Conservation (phyloP, 2,797 vertebrate genomes). For the Sebastes hopkinsi region DNA sequence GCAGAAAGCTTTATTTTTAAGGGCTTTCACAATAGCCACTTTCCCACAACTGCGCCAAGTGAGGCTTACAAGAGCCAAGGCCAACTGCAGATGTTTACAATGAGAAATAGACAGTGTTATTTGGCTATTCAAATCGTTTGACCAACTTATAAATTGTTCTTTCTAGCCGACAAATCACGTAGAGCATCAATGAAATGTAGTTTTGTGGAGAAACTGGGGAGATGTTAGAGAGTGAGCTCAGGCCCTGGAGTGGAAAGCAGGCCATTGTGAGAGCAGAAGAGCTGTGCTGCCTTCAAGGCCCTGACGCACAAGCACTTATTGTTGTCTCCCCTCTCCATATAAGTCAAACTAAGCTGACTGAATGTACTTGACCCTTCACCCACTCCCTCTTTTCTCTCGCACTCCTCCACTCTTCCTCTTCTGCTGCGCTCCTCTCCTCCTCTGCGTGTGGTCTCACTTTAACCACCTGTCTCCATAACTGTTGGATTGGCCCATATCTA, state of each 20-base stretch:
- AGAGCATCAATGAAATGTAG: slow-evolving; percentile 17
- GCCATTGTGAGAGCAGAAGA: slow-evolving; percentile 48
- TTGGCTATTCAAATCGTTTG: slow-evolving; percentile 21
- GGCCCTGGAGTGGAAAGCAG: slow-evolving; percentile 27
- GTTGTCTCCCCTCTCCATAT: slow-evolving; percentile 66
- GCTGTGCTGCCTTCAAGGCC: slow-evolving; percentile 46
- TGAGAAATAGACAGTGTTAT: slow-evolving; percentile 34
- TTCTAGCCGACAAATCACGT: slow-evolving; percentile 16
- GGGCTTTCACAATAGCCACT: slow-evolving; percentile 34
- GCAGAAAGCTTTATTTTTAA: slow-evolving; percentile 37
- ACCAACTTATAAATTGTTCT: slow-evolving; percentile 10
- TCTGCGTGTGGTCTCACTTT: slow-evolving; percentile 65
- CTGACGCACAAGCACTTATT: slow-evolving; percentile 68
- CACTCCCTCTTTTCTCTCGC: slow-evolving; percentile 52
- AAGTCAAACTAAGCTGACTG: slow-evolving; percentile 78
- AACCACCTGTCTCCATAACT: slow-evolving; percentile 49
- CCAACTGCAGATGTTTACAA: slow-evolving; percentile 37
- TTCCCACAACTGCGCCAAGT: slow-evolving; percentile 30
- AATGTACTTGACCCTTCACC: slow-evolving; percentile 77
- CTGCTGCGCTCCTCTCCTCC: slow-evolving; percentile 30
- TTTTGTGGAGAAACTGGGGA: slow-evolving; percentile 5
- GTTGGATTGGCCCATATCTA: slow-evolving; percentile 27
- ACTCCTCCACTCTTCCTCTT: slow-evolving; percentile 56
- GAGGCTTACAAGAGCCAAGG: not conserved
- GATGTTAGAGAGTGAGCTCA: slow-evolving; percentile 4